Evolutionary conservation across 2,888 invertebrate species (phyloP), one percentile per base, ranked within the genome.

Genomic region (Pterobdella sp.): DNA sequence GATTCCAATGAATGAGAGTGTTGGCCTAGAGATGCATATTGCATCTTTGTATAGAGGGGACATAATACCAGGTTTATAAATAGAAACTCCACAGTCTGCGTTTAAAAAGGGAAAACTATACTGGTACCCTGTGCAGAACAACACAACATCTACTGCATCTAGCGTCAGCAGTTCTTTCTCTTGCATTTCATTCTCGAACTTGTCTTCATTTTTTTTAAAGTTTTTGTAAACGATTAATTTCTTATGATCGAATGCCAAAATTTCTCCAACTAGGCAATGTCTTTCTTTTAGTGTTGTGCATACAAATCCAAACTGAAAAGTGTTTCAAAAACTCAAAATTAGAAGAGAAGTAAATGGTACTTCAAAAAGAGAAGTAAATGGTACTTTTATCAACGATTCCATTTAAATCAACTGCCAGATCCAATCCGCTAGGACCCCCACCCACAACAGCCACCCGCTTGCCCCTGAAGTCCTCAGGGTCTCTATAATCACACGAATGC

Each of bases 381-480:
- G 31, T 10, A 71, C 71, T 63, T 71, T 71, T 71, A 10, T 56
- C 36, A 3, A 63, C 71, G 36, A 1, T 31, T 1, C 1, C 1
- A 35, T n/a, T 1, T 63, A 71, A 29, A 14, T 71, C 71, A 63
- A 22, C 29, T 0, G 88, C 86, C 42, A 92, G 87, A 79, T 92
- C 92, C 49, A 89, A 82, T 26, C 93, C 94, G 1, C 93, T 93
- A 34, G 92, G 90, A 0, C 91, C 92, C 0, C 91, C 93, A 0
- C 94, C 94, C 32, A 94, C 86, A 7, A 93, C 89, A 31, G 92
- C 86, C 0, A 94, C 91, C 1, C 82, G 85, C 69, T 88, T 86
- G 35, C 86, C 88, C 22, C 81, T 80, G 82, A 89, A 94, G 18
- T 86, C 82, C 69, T 89, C 88, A 0, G 91, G 89, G 1, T 87